Evolutionary conservation across 2,888 invertebrate species (phyloP).

Genomic region (Chrysolina oricalcia): DNA sequence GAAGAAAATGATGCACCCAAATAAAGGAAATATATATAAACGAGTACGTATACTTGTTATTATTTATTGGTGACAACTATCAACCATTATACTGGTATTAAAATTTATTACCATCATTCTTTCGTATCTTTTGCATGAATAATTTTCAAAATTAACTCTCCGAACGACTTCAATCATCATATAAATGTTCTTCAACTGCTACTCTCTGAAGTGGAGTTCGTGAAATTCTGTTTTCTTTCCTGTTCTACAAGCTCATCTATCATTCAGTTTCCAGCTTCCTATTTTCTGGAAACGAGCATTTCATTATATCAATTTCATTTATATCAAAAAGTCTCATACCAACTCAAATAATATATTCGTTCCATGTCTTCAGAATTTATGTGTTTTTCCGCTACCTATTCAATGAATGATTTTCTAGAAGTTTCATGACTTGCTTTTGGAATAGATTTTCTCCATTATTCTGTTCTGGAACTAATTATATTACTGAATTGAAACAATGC

Average conservation of each 20-base stretch:
- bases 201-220: background rate
- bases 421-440: background rate
- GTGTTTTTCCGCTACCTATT: background rate
- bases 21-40: too few relatives aligned
- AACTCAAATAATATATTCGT: background rate
- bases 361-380: conserved; percentile 1
- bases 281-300: background rate
- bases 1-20: too few relatives aligned
- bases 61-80: too few relatives aligned
- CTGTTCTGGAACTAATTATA: background rate
- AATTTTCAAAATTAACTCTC: too few relatives aligned
- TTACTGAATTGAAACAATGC: too few relatives aligned
- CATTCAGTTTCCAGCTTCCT: background rate
- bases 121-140: too few relatives aligned
- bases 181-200: background rate
- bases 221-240: background rate
- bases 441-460: background rate
- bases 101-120: too few relatives aligned
- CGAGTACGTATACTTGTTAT: too few relatives aligned
- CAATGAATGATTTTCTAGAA: conserved; percentile 1
- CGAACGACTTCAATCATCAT: background rate
- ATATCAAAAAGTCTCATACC: background rate
- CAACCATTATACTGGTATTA: too few relatives aligned
- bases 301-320: background rate
- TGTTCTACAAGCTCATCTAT: background rate